Base-by-base conservation (phyloP, 2,888 invertebrate species). In the Drosophila silvestris region DNA sequence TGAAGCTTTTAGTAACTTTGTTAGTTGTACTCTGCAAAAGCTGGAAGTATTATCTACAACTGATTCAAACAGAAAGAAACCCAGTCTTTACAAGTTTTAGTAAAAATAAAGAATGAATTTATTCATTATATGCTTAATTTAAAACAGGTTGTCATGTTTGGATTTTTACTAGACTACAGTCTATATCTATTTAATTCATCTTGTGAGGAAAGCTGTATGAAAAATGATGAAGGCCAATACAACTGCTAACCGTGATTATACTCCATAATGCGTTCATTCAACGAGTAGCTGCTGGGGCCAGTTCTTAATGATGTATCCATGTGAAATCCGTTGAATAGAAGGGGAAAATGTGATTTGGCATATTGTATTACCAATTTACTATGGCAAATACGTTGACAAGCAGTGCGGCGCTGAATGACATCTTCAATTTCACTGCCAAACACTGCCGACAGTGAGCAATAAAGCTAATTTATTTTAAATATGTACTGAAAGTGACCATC, bases 321-420 rank as follows among this genome's bases (percentile, higher is more conserved):
- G 47, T 51, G n/a, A n/a, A 52, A 30, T 12, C 22, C 52, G 9
- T 35, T 32, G n/a, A 5, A 35, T 10, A 19, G 12, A 32, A 12
- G 37, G 35, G 19, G 28, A 3, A 30, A 30, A 41, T 32, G 41
- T 30, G 39, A 41, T 44, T n/a, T 59, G 71, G 66, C 63, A 63
- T 76, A 83, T 83, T 72, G 64, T 66, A 62, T 85, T 83, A 85
- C 85, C 88, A 88, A 85, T 85, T 85, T 47, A 32, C 44, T 30
- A 37, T 67, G 44, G 82, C 82, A 85, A 85, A 85, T 88, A 70
- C 69, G 70, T 26, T 62, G 56, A 74, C 70, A 77, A 50, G 37
- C 47, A 33, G n/a, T 33, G 12, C 35, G n/a, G 35, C 50, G 26
- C 39, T 30, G 28, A 54, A 39, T n/a, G 39, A 41, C 28, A n/a